Evolutionary conservation across 2,888 invertebrate species (phyloP).

Genomic region (Marasmarcha lunaedactyla): DNA sequence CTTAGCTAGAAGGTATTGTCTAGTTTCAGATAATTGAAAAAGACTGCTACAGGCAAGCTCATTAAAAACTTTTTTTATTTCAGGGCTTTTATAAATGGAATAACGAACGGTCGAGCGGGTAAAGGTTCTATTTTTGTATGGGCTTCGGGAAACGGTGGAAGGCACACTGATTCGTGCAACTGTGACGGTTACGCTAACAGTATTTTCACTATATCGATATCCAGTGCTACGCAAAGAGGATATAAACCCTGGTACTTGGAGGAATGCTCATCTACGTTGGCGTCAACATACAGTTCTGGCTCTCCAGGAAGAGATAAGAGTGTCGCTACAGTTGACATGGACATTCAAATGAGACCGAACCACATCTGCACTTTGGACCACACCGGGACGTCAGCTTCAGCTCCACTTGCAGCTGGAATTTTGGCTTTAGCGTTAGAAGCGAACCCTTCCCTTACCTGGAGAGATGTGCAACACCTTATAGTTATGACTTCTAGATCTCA

Average conservation of each 20-base stretch:
- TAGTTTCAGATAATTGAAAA: conserved; percentile 29
- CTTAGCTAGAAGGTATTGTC: conserved; percentile 76
- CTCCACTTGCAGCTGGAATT: conserved; percentile 95
- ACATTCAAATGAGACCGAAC: conserved; percentile 84
- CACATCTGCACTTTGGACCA: conserved; percentile 92
- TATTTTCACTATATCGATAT: conserved; percentile 97
- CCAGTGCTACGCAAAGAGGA: conserved; percentile 96
- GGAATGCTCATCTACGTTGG: conserved; percentile 98
- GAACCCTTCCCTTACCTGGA: conserved; percentile 93
- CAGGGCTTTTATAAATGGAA: conserved; percentile 93
- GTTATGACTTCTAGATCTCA: conserved; percentile 89
- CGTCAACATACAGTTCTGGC: conserved; percentile 97
- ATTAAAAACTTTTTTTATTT: conserved; percentile 49
- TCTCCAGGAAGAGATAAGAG: conserved; percentile 92
- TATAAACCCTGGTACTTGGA: conserved; percentile 98
- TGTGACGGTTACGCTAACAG: conserved; percentile 99
- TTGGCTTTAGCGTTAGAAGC: conserved; percentile 93
- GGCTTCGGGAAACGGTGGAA: conserved; percentile 97
- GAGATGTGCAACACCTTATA: conserved; percentile 97
- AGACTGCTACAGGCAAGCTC: conserved; percentile 36
- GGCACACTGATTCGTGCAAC: conserved; percentile 96
- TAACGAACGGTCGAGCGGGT: conserved; percentile 91
- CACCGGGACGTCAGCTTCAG: conserved; percentile 94
- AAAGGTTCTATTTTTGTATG: conserved; percentile 97
- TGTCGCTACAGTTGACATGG: conserved; percentile 93